Evolutionary conservation across 2,888 invertebrate genomes (phyloP), one percentile per base, ranked within the genome.

Genomic region (Nudaria mundana): DNA sequence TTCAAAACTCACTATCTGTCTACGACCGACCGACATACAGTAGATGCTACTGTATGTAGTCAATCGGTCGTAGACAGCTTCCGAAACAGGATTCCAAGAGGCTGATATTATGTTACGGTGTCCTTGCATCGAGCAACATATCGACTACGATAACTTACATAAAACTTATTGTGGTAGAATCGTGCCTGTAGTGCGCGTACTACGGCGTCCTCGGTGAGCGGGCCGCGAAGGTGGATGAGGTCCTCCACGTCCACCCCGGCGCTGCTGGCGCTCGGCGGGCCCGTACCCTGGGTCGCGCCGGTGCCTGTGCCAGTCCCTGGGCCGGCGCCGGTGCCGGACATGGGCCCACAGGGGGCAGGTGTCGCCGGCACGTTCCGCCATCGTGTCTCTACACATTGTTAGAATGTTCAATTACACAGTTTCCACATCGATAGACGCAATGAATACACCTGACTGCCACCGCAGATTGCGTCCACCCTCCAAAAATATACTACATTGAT

Each of bases 131-230:
- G n/a, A n/a, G n/a, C n/a, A n/a, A n/a, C n/a, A n/a, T n/a, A n/a
- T n/a, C n/a, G n/a, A 12, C 1, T 2, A 7, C 5, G 5, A 4
- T 3, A 23, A 92, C 96, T 94, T 81, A 98, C 98, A 81, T 96
- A 97, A 74, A 95, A 95, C 68, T 95, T 94, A 63, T 94, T 93
- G 55, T 94, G 93, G 70, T 93, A 93, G 89, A 97, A 98, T 69
- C 97, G 91, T 6, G 96, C 94, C 75, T 98, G 97, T 53, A 98
- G 91, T 67, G 97, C 95, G 76, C 95, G 93, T 83, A 97, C 94
- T 32, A 98, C 94, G 42, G 97, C 97, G 79, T 98, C 97, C 83
- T 98, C 98, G 22, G 97, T 98, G 65, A 98, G 92, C 36, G 97
- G 97, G 22, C 97, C 97, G 30, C 95, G 93, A 67, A 98, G 90